Conservation (phyloP, 2,797 vertebrate species). For the Fratercula arctica region DNA sequence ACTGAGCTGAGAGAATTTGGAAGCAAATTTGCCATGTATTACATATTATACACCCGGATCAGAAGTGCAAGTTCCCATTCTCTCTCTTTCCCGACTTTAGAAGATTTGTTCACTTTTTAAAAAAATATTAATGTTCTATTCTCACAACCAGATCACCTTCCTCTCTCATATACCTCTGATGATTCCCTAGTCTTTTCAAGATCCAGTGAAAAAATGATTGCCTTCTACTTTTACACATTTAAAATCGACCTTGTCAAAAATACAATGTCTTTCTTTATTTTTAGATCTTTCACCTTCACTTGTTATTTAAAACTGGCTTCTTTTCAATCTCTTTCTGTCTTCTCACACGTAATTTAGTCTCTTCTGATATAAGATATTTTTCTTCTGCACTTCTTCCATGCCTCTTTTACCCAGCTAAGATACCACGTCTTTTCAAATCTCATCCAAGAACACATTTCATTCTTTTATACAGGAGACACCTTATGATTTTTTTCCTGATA, state of each 20-base stretch:
- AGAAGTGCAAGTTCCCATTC: neutral
- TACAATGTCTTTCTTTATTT: neutral
- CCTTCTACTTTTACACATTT: neutral
- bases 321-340: neutral
- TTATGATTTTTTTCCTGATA: neutral
- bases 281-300: neutral
- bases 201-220: neutral
- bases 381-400: neutral
- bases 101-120: neutral
- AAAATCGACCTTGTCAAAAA: neutral
- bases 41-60: neutral
- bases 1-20: neutral
- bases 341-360: neutral
- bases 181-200: neutral
- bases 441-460: neutral
- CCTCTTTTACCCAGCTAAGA: neutral
- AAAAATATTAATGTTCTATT: neutral
- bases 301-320: neutral
- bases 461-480: neutral
- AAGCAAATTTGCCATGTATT: neutral
- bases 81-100: neutral
- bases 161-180: neutral
- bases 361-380: neutral
- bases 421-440: neutral
- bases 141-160: neutral